Percentiles rank a stretch among this genome's conserved stretches.
phyloP scores from a whole-genome alignment of 2,797 vertebrate genomes.

The Halcyon chelicuti region DNA sequence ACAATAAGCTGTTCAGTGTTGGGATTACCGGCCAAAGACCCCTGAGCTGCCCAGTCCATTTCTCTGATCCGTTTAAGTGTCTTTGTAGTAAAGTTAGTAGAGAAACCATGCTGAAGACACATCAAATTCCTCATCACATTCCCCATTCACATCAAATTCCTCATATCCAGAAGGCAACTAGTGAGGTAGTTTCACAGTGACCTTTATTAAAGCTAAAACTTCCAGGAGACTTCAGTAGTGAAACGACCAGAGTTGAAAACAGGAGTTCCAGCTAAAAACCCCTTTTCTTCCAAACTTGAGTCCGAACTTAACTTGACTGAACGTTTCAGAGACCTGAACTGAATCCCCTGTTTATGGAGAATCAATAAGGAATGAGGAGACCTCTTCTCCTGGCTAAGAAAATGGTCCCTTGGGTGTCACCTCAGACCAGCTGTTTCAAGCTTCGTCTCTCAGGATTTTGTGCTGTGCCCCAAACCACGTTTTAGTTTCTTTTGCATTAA shows the following conservation, averaged over 20 bases:
- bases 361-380: neutral
- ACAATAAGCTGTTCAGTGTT: neutral
- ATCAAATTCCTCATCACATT: neutral
- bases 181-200: neutral
- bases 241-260: neutral
- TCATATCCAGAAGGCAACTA: neutral
- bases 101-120: neutral
- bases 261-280: neutral
- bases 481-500: neutral
- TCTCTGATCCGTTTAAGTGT: neutral
- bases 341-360: neutral
- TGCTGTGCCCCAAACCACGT: neutral
- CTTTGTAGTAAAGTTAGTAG: neutral
- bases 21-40: neutral
- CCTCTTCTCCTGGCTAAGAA: accelerated
- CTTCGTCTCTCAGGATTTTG: neutral
- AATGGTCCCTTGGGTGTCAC: accelerated
- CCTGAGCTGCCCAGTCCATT: neutral
- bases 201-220: neutral
- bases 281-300: neutral
- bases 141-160: neutral
- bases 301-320: neutral
- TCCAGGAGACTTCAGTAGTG: neutral
- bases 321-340: accelerated
- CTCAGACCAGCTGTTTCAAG: neutral